These are phyloP conservation scores for Amiota mariae DNA, from an alignment of 2,888 invertebrate genomes.

Conservation along the genomic window DNA sequence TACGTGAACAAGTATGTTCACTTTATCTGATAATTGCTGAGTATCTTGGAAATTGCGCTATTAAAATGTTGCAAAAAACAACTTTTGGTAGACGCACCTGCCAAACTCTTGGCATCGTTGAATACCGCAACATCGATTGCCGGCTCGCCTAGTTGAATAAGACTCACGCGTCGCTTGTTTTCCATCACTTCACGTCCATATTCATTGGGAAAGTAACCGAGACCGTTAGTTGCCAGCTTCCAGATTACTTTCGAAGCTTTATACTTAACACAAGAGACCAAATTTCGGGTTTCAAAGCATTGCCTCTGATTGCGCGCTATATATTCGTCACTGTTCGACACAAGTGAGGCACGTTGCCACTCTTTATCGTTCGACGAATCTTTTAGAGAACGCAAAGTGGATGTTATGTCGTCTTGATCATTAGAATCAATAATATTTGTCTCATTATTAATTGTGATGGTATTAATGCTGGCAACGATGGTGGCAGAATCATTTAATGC, in stretches of 20 bases:
- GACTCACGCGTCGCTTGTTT: slow-evolving; percentile 55
- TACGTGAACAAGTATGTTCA: too few species aligned
- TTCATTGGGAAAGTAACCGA: slow-evolving; percentile 70
- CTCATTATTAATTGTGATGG: neutral
- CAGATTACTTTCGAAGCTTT: slow-evolving; percentile 67
- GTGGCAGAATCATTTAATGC: neutral
- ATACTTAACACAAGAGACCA: slow-evolving; percentile 71
- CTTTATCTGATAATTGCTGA: slow-evolving; percentile 37
- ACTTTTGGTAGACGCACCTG: slow-evolving; percentile 57
- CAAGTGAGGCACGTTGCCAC: slow-evolving; percentile 29
- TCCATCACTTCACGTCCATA: slow-evolving; percentile 59
- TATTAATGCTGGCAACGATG: neutral
- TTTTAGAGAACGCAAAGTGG: slow-evolving; percentile 9
- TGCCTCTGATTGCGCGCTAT: slow-evolving; percentile 66
- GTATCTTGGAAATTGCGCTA: slow-evolving; percentile 37
- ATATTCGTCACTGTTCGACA: slow-evolving; percentile 64
- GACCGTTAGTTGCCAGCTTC: slow-evolving; percentile 69
- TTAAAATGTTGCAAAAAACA: neutral
- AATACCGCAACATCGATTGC: slow-evolving; percentile 63
- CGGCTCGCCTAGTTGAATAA: slow-evolving; percentile 69
- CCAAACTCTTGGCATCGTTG: slow-evolving; percentile 63
- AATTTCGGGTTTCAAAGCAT: slow-evolving; percentile 64
- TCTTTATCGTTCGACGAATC: neutral
- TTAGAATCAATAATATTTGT: slow-evolving; percentile 40
- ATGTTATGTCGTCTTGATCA: slow-evolving; percentile 29